These are phyloP conservation scores for Eriosoma lanigerum DNA, from an alignment of 1,140 invertebrate species.

Conservation along the genomic window DNA sequence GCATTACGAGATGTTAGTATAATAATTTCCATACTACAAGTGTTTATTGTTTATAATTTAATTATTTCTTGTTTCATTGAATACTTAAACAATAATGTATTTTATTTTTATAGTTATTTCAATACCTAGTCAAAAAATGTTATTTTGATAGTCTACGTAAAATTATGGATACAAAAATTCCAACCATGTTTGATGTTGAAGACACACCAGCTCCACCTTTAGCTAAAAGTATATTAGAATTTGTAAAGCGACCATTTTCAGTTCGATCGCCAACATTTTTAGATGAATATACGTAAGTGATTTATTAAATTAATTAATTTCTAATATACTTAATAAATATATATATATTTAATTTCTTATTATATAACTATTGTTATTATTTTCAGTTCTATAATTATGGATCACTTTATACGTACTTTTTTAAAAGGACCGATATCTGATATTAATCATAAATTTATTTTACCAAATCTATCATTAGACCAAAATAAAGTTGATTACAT, in stretches of 20 bases:
- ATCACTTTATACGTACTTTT: slow-evolving; percentile 45
- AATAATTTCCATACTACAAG: background rate
- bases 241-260: slow-evolving; percentile 73
- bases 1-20: slow-evolving; percentile 11
- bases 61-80: no score
- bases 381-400: slow-evolving; percentile 23
- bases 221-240: slow-evolving; percentile 71
- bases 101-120: slow-evolving; percentile 57
- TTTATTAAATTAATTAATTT: no score
- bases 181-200: slow-evolving; percentile 70
- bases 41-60: no score
- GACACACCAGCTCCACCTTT: slow-evolving; percentile 73
- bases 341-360: no score
- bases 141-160: slow-evolving; percentile 75
- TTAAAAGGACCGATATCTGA: slow-evolving; percentile 42
- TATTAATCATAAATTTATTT: slow-evolving; percentile 47
- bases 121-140: slow-evolving; percentile 58
- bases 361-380: background rate
- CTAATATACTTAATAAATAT: no score
- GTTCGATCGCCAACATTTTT: slow-evolving; percentile 43
- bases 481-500: slow-evolving; percentile 42
- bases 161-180: slow-evolving; percentile 72
- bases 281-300: slow-evolving; percentile 52
- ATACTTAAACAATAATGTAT: slow-evolving; percentile 2
- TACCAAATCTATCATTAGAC: slow-evolving; percentile 32